These are phyloP conservation scores for Oscheius myriophilus DNA, from an alignment of 2,888 invertebrate genomes.

Conservation along the genomic window DNA sequence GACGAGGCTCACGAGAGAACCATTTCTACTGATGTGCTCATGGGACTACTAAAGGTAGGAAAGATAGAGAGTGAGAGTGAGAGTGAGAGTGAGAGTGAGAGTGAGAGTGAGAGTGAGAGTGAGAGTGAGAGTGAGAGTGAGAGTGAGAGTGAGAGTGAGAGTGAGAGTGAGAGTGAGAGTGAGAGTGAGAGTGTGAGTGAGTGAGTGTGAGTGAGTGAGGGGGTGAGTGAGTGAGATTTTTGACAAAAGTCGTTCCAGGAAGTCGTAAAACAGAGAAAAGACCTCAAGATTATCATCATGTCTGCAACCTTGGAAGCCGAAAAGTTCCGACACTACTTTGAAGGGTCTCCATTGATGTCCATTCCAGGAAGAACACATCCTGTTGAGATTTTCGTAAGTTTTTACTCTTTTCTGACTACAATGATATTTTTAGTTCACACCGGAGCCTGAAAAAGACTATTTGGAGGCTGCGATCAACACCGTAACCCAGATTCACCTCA, in stretches of 20 bases:
- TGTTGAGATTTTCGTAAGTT: slow-evolving; percentile 84
- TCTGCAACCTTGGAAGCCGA: slow-evolving; percentile 98
- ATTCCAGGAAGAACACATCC: slow-evolving; percentile 95
- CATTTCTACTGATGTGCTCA: slow-evolving; percentile 94
- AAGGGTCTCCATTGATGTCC: slow-evolving; percentile 96
- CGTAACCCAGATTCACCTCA: slow-evolving; percentile 94
- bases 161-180: not conserved
- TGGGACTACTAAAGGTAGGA: slow-evolving; percentile 82
- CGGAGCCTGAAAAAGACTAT: slow-evolving; percentile 96
- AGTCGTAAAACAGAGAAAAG: slow-evolving; percentile 88
- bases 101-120: too few species aligned
- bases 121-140: not conserved
- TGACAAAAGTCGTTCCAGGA: slow-evolving; percentile 80
- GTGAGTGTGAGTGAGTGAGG: too few species aligned
- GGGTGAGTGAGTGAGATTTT: not conserved
- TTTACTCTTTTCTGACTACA: not conserved
- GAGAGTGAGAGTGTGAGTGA: not conserved
- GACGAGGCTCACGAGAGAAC: slow-evolving; percentile 99
- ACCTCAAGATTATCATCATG: slow-evolving; percentile 97
- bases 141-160: too few species aligned
- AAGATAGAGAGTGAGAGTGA: not conserved
- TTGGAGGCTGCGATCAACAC: slow-evolving; percentile 97
- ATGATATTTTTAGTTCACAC: slow-evolving; percentile 80
- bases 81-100: not conserved
- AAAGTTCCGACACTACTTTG: slow-evolving; percentile 96